Conservation (phyloP, 1,140 invertebrate genomes). For the Nasonia vitripennis region DNA sequence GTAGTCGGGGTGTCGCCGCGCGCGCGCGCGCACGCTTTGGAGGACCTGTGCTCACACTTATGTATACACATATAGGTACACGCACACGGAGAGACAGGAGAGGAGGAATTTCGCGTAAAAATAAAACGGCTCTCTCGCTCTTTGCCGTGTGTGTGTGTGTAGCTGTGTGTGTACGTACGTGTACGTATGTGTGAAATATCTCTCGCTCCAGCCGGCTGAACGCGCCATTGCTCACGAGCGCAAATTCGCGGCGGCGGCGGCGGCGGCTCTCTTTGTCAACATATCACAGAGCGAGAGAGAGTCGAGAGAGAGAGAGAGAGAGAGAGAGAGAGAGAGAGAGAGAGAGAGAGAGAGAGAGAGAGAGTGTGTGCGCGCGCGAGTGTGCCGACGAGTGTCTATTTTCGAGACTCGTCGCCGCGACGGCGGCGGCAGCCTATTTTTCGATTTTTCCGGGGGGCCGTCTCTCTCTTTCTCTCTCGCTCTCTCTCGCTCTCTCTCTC, state of each 20-base stretch:
- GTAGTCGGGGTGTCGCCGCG: not conserved
- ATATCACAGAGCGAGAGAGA: not conserved
- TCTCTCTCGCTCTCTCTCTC: conserved; percentile 15
- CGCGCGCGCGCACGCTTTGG: conserved; percentile 2
- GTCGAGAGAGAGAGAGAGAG: not conserved
- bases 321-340: not conserved
- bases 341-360: conserved; percentile 1
- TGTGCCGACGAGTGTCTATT: conserved; percentile 24
- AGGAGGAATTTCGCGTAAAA: conserved; percentile 13
- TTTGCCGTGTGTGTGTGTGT: not conserved
- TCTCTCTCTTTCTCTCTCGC: not conserved
- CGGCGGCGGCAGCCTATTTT: conserved; percentile 5
- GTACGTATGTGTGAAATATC: not conserved
- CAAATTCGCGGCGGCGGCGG: conserved; percentile 1
- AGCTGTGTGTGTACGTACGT: not conserved
- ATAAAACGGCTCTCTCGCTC: conserved; percentile 24
- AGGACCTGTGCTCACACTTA: not conserved
- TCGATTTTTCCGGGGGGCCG: conserved; percentile 29
- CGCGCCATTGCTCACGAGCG: conserved; percentile 27
- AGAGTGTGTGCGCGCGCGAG: not conserved
- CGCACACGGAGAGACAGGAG: not conserved
- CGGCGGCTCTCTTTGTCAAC: conserved; percentile 29
- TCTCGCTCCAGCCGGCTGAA: not conserved
- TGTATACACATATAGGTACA: not conserved
- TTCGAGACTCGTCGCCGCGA: conserved; percentile 16